Conservation (phyloP, 2,113 vertebrate species). For the Macquaria ambigua region DNA sequence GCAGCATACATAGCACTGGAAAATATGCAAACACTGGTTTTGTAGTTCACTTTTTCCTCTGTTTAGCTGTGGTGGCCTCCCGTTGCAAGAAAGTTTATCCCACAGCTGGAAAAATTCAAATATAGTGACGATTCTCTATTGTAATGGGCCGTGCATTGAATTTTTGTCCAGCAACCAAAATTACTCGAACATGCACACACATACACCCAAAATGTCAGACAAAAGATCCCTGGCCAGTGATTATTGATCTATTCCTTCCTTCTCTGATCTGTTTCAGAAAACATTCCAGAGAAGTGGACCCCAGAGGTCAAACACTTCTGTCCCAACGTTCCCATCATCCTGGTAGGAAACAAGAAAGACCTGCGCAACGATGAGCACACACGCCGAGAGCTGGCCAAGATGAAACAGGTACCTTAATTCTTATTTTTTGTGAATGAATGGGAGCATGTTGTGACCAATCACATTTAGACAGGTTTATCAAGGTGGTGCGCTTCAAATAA, state of each 20-base stretch:
- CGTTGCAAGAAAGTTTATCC: not conserved
- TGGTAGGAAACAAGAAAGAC: conserved; percentile 99
- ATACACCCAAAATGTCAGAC: no score
- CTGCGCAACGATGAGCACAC: conserved; percentile 99
- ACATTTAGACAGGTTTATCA: not conserved
- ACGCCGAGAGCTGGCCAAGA: conserved; percentile 97
- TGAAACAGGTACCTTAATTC: conserved; percentile 91
- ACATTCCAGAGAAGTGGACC: conserved; percentile 99
- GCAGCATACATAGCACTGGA: not conserved
- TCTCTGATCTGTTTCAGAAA: conserved; percentile 85
- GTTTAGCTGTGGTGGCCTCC: not conserved
- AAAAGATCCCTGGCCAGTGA: not conserved
- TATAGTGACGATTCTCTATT: not conserved
- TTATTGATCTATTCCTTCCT: not conserved
- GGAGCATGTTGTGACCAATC: not conserved
- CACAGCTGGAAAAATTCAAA: not conserved
- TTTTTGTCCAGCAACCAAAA: not conserved
- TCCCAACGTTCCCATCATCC: conserved; percentile 98
- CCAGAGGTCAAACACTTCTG: conserved; percentile 99
- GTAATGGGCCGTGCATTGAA: no score
- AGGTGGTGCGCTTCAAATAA: not conserved
- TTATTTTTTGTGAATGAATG: not conserved
- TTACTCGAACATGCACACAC: not conserved
- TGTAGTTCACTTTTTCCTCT: not conserved
- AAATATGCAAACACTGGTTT: not conserved